Conservation (phyloP, 1,140 invertebrate species). For the Leptinotarsa texana region DNA sequence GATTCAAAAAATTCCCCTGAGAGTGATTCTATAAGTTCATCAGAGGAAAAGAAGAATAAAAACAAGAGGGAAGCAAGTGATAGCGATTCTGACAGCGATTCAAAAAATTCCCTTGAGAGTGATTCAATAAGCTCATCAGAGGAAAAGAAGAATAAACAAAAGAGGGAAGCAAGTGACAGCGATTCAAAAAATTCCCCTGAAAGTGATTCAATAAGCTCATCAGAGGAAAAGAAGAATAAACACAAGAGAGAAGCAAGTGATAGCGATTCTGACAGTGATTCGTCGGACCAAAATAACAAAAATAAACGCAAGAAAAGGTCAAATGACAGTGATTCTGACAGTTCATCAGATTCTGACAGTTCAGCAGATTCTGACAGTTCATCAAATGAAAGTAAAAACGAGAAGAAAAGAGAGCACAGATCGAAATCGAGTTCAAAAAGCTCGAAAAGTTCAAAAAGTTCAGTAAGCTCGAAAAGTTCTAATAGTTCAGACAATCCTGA, state of each 20-base stretch:
- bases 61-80: background rate
- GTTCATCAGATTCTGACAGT: background rate
- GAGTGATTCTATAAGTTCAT: background rate
- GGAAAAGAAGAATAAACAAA: too few relatives aligned
- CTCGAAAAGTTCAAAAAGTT: background rate
- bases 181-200: background rate
- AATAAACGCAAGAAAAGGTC: background rate
- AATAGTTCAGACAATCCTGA: background rate
- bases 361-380: background rate
- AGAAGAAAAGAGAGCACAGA: background rate
- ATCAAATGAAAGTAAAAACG: background rate
- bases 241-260: background rate
- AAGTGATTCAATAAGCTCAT: background rate
- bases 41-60: background rate
- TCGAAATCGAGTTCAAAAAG: background rate
- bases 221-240: background rate
- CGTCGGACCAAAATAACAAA: background rate
- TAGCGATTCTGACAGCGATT: background rate
- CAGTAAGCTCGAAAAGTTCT: background rate
- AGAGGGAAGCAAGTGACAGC: background rate
- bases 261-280: background rate
- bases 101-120: background rate
- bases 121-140: background rate
- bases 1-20: background rate
- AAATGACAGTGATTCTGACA: background rate